Evolutionary conservation across 2,113 vertebrate genomes (phyloP).

Genomic region (Rafetus swinhoei): DNA sequence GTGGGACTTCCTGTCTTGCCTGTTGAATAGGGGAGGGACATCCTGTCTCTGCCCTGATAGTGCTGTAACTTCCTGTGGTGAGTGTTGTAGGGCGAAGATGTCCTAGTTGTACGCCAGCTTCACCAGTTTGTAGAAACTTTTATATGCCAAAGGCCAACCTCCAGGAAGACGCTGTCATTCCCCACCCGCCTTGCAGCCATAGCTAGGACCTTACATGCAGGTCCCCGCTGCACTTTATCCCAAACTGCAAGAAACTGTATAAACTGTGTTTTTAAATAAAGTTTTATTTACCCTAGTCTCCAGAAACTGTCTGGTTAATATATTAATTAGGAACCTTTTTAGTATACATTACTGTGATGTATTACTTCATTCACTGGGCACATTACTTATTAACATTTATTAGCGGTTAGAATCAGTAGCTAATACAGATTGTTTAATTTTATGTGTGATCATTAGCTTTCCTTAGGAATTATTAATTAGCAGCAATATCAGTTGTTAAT

Average conservation of each 20-base stretch:
- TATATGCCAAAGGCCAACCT: not conserved
- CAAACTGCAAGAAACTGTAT: not conserved
- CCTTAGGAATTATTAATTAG: not conserved
- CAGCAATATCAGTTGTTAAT: not conserved
- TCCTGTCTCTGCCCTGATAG: not conserved
- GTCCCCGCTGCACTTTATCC: not conserved
- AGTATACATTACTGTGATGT: not conserved
- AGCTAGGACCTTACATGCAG: not conserved
- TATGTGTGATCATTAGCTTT: not conserved
- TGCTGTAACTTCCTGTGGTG: not conserved
- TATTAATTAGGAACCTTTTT: not conserved
- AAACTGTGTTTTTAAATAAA: not conserved
- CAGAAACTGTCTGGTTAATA: not conserved
- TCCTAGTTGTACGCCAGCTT: not conserved
- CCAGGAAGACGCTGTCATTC: not conserved
- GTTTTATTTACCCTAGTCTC: not conserved
- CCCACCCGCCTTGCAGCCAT: not conserved
- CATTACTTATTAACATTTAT: not conserved
- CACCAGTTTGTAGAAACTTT: not conserved
- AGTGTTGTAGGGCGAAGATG: not conserved
- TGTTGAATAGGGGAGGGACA: not conserved
- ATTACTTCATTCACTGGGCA: not conserved
- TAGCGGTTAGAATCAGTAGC: not conserved
- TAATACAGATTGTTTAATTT: not conserved
- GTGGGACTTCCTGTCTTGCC: not conserved